Conservation (phyloP, 2,797 vertebrate species). For the Orestias chungarensis region DNA sequence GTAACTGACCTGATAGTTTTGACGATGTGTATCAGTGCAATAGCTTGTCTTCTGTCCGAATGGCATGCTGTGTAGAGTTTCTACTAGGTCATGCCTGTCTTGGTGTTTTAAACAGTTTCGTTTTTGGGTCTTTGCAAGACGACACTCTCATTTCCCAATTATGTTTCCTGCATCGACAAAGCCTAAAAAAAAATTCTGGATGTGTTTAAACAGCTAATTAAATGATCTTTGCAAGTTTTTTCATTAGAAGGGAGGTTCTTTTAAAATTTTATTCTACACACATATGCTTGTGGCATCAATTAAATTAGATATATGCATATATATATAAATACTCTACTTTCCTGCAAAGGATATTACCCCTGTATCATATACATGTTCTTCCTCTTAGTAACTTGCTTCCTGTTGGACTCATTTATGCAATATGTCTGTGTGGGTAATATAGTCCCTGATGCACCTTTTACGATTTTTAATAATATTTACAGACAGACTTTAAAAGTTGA, state of each 20-base stretch:
- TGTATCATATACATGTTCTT: not conserved
- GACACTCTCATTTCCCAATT: conserved; percentile 71
- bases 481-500: not conserved
- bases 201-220: not conserved
- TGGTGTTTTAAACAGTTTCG: not conserved
- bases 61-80: not conserved
- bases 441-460: no score
- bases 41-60: not conserved
- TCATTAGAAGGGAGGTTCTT: not conserved
- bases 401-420: not conserved
- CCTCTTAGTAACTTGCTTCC: not conserved
- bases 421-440: not conserved
- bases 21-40: not conserved
- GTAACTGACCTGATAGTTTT: conserved; percentile 45
- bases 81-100: not conserved
- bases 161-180: conserved; percentile 53
- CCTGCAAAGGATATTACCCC: not conserved
- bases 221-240: not conserved
- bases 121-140: conserved; percentile 1
- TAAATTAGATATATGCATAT: no score
- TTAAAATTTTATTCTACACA: not conserved
- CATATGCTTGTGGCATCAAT: no score
- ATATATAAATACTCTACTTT: not conserved
- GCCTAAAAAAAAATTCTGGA: not conserved
- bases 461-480: not conserved